phyloP scores from a whole-genome alignment of 1,140 invertebrate species.

The Brachionus plicatilis region DNA sequence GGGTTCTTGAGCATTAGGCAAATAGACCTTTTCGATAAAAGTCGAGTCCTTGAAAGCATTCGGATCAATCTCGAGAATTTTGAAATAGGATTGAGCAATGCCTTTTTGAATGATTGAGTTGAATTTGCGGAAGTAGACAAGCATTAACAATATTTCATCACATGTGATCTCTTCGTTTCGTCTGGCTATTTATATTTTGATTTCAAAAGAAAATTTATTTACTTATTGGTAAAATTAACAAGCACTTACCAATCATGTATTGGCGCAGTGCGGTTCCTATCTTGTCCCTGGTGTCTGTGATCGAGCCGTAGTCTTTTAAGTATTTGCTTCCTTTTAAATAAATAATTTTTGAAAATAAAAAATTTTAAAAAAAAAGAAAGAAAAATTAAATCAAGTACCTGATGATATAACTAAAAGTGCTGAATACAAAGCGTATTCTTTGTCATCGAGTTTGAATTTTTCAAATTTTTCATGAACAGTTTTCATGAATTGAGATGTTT shows the following conservation, averaged over 20 bases:
- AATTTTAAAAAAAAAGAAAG: background rate
- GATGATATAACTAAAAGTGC: slow-evolving; percentile 32
- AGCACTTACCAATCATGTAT: slow-evolving; percentile 19
- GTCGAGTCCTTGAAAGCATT: background rate
- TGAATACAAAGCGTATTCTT: slow-evolving; percentile 32
- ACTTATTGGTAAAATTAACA: background rate
- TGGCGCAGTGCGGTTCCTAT: slow-evolving; percentile 32
- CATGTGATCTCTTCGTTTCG: slow-evolving; percentile 35
- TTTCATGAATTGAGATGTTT: slow-evolving; percentile 25
- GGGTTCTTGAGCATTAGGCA: slow-evolving; percentile 13
- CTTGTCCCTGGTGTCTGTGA: slow-evolving; percentile 16
- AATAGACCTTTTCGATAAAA: background rate
- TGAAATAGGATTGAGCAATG: background rate
- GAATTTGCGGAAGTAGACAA: slow-evolving; percentile 27
- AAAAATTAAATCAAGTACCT: background rate
- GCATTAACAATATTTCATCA: slow-evolving; percentile 38
- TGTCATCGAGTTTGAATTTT: slow-evolving; percentile 40
- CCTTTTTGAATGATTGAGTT: slow-evolving; percentile 34
- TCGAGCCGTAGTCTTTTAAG: background rate
- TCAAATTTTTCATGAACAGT: slow-evolving; percentile 38
- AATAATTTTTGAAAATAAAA: background rate
- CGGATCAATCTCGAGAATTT: slow-evolving; percentile 8
- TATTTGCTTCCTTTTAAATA: background rate
- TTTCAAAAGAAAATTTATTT: background rate
- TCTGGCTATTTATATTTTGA: background rate